Conservation (phyloP, 2,888 invertebrate genomes). For the Phaonia tiefii region DNA sequence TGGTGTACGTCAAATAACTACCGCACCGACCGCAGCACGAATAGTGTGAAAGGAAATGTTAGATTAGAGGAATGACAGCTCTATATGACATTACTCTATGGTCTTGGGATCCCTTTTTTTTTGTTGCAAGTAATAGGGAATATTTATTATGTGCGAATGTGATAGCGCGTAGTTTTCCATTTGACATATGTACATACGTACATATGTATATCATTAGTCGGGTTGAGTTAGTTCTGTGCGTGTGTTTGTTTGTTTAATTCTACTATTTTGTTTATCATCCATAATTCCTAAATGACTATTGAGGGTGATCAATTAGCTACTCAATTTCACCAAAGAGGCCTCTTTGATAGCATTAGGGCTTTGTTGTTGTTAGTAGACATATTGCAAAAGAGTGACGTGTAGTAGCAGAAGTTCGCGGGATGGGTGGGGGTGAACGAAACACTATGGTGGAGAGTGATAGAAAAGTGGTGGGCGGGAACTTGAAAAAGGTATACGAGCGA, state of each 20-base stretch:
- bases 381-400: neutral
- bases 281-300: slow-evolving; percentile 38
- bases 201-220: neutral
- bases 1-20: too few species aligned
- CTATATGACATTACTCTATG: too few species aligned
- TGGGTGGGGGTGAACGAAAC: too few species aligned
- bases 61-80: too few species aligned
- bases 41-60: neutral
- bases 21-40: neutral
- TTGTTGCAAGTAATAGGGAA: neutral
- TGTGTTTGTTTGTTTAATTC: slow-evolving; percentile 10
- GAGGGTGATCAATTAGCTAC: neutral
- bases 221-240: slow-evolving; percentile 36
- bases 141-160: slow-evolving; percentile 12
- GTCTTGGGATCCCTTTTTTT: too few species aligned
- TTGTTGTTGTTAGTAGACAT: neutral
- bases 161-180: neutral
- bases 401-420: neutral
- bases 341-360: neutral
- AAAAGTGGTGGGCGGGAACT: neutral
- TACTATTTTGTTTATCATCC: slow-evolving; percentile 36
- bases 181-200: neutral
- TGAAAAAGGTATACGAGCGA: neutral
- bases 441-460: too few species aligned
- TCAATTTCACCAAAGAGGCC: neutral